phyloP scores from a whole-genome alignment of 2,797 vertebrate genomes.

The Eutrigla gurnardus region DNA sequence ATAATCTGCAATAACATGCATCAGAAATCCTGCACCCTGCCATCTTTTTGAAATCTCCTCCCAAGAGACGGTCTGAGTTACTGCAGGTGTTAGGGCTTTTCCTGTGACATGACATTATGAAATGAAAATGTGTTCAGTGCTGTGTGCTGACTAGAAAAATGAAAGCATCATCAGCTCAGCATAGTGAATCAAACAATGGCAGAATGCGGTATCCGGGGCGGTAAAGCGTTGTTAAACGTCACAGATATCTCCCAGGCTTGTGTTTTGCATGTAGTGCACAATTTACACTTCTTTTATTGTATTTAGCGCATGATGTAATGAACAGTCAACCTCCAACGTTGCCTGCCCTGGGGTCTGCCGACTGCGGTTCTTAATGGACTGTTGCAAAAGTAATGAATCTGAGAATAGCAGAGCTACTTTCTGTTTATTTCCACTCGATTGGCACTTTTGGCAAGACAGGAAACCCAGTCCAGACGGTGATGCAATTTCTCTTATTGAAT shows the following conservation, averaged over 20 bases:
- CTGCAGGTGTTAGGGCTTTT: constrained; percentile 10
- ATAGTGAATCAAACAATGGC: not conserved
- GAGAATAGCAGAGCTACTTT: constrained; percentile 40
- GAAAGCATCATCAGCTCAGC: not conserved
- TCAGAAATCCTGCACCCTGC: not conserved
- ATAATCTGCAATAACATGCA: not conserved
- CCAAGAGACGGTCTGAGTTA: constrained; percentile 2
- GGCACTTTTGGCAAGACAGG: constrained; percentile 52
- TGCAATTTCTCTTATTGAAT: constrained; percentile 73
- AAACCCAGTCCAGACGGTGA: constrained; percentile 72
- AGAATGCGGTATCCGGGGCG: not conserved
- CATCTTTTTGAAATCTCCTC: constrained; percentile 3
- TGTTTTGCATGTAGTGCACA: constrained; percentile 14
- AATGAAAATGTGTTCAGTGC: constrained; percentile 8
- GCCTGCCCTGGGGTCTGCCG: not conserved
- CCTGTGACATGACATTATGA: constrained; percentile 14
- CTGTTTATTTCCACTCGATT: constrained; percentile 51
- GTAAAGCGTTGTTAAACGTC: constrained; percentile 21
- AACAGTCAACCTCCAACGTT: constrained; percentile 38
- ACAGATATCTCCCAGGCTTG: constrained; percentile 5
- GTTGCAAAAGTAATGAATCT: constrained; percentile 54
- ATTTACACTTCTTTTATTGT: constrained; percentile 5
- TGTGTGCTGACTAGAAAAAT: constrained; percentile 6
- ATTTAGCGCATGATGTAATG: constrained; percentile 47
- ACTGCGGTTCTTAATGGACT: constrained; percentile 35